Conservation (phyloP, 1,140 invertebrate genomes). For the Paracyclopina nana region DNA sequence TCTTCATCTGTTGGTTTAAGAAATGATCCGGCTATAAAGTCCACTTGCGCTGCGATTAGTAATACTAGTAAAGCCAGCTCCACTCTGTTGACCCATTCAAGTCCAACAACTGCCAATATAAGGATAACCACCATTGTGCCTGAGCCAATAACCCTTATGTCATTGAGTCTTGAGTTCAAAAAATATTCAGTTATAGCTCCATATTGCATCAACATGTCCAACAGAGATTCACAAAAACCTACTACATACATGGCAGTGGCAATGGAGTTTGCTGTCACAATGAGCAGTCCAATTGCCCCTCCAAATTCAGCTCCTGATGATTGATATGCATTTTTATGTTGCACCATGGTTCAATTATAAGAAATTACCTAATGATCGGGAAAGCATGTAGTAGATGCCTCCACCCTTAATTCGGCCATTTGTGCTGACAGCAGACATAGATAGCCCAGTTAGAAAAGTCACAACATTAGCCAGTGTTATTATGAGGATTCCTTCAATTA, state of each 20-base stretch:
- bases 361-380: constrained; percentile 89
- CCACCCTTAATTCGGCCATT: constrained; percentile 98
- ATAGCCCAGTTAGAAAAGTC: constrained; percentile 81
- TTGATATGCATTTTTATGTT: too few species aligned
- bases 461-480: constrained; percentile 70
- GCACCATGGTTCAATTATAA: too few species aligned
- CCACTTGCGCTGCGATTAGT: constrained; percentile 31
- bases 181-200: constrained; percentile 22
- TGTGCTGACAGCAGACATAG: constrained; percentile 89
- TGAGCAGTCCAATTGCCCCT: constrained; percentile 86
- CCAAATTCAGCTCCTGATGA: constrained; percentile 94
- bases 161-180: constrained; percentile 39
- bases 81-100: constrained; percentile 35
- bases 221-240: constrained; percentile 84
- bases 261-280: constrained; percentile 88
- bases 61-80: constrained; percentile 34
- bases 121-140: constrained; percentile 53
- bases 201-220: constrained; percentile 25
- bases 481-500: constrained; percentile 35
- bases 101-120: constrained; percentile 61
- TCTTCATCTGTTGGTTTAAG: constrained; percentile 30
- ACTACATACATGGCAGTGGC: constrained; percentile 95
- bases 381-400: constrained; percentile 90
- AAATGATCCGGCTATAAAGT: constrained; percentile 33
- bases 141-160: constrained; percentile 52